Evolutionary conservation across 1,140 invertebrate genomes (phyloP).

Genomic region (Luehdorfia chinensis): DNA sequence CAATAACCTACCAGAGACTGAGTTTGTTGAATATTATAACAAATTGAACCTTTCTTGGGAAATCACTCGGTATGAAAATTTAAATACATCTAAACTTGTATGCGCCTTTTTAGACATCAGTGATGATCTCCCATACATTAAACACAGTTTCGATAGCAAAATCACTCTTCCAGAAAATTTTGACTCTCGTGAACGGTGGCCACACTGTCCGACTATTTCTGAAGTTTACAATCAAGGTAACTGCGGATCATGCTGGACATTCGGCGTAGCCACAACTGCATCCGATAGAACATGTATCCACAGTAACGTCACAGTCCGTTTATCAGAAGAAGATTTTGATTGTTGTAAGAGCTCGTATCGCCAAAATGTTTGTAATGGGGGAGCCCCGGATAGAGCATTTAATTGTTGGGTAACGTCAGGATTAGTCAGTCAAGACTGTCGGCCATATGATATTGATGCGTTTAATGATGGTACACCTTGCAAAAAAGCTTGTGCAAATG

Average conservation of each 20-base stretch:
- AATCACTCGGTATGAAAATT: not conserved
- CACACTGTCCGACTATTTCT: slow-evolving; percentile 85
- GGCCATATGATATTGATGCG: slow-evolving; percentile 78
- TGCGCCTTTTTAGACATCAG: not conserved
- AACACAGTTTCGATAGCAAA: not conserved
- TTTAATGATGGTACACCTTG: slow-evolving; percentile 83
- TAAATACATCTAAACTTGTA: not conserved
- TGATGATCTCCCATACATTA: not conserved
- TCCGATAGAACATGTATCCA: slow-evolving; percentile 92
- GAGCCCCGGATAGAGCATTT: slow-evolving; percentile 90
- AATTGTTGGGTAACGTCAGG: slow-evolving; percentile 28
- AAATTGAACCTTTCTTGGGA: slow-evolving; percentile 2
- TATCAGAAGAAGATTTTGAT: slow-evolving; percentile 78
- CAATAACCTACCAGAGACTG: not conserved
- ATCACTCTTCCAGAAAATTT: not conserved
- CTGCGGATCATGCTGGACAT: slow-evolving; percentile 85
- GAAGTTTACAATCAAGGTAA: slow-evolving; percentile 85
- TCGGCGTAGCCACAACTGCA: slow-evolving; percentile 92
- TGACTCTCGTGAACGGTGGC: slow-evolving; percentile 78
- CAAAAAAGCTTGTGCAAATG: slow-evolving; percentile 80
- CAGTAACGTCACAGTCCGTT: slow-evolving; percentile 74
- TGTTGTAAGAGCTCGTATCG: slow-evolving; percentile 79
- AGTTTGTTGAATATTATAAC: slow-evolving; percentile 15
- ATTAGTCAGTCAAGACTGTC: slow-evolving; percentile 87
- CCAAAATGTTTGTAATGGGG: slow-evolving; percentile 87